Evolutionary conservation across 2,113 vertebrate species (phyloP).

Genomic region (Sander vitreus): DNA sequence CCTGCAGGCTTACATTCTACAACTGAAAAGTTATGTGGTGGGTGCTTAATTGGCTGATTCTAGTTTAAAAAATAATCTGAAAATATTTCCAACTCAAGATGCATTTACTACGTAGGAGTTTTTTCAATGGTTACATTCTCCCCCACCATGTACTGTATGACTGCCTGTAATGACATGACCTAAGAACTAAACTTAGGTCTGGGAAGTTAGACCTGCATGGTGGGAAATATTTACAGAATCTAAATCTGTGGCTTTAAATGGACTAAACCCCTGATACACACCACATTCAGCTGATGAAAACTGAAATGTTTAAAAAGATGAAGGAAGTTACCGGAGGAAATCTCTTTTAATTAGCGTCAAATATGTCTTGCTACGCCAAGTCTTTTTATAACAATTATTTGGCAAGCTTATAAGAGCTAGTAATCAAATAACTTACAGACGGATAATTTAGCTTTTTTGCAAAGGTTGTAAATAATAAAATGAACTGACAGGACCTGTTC

Average conservation of each 20-base stretch:
- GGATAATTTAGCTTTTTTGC: neutral
- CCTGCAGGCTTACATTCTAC: neutral
- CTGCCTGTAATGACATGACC: neutral
- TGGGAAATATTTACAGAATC: conserved; percentile 7
- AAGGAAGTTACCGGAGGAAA: neutral
- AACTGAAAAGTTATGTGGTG: neutral
- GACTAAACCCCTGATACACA: neutral
- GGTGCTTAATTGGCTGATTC: neutral
- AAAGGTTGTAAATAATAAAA: conserved; percentile 10
- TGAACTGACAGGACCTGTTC: conserved; percentile 11
- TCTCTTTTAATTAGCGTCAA: neutral
- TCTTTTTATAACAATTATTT: conserved; percentile 14
- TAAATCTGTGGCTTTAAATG: neutral
- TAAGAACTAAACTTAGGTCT: neutral
- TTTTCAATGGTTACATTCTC: neutral
- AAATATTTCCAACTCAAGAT: neutral
- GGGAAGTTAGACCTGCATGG: neutral
- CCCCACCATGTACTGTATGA: neutral
- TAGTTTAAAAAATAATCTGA: neutral
- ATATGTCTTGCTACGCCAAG: neutral
- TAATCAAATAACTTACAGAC: neutral
- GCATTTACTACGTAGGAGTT: neutral
- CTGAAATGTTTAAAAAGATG: neutral
- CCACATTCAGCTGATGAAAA: neutral
- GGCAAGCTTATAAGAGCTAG: neutral